Conservation (phyloP, 2,113 vertebrate species). For the Albula goreensis region DNA sequence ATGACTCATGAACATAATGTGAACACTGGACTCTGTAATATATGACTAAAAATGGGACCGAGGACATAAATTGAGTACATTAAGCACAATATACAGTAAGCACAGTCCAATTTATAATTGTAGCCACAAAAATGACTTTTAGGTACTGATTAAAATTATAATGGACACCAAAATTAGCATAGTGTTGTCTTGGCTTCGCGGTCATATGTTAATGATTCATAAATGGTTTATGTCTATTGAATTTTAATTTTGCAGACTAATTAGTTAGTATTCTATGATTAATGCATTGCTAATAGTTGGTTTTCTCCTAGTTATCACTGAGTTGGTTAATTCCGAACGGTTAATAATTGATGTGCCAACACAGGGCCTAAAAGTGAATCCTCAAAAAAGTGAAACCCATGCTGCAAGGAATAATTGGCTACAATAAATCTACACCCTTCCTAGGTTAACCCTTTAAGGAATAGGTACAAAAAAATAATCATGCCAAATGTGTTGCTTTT, state of each 20-base stretch:
- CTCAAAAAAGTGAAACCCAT: neutral
- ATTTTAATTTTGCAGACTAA: slow-evolving; percentile 35
- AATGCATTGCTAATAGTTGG: slow-evolving; percentile 38
- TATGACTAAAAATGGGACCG: neutral
- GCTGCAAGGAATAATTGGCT: slow-evolving; percentile 1
- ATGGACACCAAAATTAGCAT: slow-evolving; percentile 13
- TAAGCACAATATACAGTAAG: slow-evolving; percentile 2
- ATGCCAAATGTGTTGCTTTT: neutral
- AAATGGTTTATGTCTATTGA: slow-evolving; percentile 31
- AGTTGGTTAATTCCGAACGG: slow-evolving; percentile 28
- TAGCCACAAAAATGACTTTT: neutral
- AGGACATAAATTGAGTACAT: slow-evolving; percentile 9
- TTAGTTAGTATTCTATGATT: slow-evolving; percentile 36
- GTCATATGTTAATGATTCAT: slow-evolving; percentile 27
- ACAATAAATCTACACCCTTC: slow-evolving; percentile 4
- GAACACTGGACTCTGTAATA: neutral
- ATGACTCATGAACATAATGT: neutral
- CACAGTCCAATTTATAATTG: neutral
- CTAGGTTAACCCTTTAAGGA: slow-evolving; percentile 13
- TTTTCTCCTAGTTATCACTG: slow-evolving; percentile 37
- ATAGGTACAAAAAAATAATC: neutral
- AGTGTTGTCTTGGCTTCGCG: slow-evolving; percentile 14
- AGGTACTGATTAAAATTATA: slow-evolving; percentile 25
- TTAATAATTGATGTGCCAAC: slow-evolving; percentile 35
- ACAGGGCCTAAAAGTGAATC: slow-evolving; percentile 13